phyloP scores from a whole-genome alignment of 1,140 invertebrate genomes.

The Contarinia nasturtii region DNA sequence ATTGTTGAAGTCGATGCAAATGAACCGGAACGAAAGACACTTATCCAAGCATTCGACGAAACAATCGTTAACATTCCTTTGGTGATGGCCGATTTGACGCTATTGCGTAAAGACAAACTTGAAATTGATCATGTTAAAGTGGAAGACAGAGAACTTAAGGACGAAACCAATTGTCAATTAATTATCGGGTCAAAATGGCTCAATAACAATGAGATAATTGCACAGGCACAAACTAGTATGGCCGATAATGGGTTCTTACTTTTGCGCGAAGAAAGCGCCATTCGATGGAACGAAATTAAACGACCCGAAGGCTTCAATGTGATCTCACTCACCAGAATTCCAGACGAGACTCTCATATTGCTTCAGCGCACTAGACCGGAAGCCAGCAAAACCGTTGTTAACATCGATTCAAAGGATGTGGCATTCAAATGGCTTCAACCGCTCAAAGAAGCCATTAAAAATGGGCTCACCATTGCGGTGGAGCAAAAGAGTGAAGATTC shows the following conservation, averaged over 20 bases:
- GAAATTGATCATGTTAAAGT: slow-evolving; percentile 32
- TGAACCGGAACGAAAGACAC: slow-evolving; percentile 14
- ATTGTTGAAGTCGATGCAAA: slow-evolving; percentile 33
- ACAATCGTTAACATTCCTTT: slow-evolving; percentile 39
- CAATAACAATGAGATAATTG: slow-evolving; percentile 12
- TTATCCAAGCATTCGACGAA: slow-evolving; percentile 32
- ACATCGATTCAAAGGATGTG: slow-evolving; percentile 9
- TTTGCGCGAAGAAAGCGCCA: slow-evolving; percentile 19
- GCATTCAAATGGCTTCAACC: slow-evolving; percentile 30
- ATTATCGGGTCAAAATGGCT: slow-evolving; percentile 29
- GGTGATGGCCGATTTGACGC: slow-evolving; percentile 24
- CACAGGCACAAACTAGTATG: slow-evolving; percentile 14
- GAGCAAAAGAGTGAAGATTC: slow-evolving; percentile 37
- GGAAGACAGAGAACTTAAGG: slow-evolving; percentile 36
- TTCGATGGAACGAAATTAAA: slow-evolving; percentile 8
- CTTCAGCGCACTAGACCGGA: slow-evolving; percentile 16
- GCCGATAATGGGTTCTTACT: slow-evolving; percentile 29
- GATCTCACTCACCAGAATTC: slow-evolving; percentile 14
- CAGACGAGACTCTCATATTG: slow-evolving; percentile 13
- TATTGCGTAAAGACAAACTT: slow-evolving; percentile 26
- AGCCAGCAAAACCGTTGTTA: slow-evolving; percentile 11
- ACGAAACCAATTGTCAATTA: slow-evolving; percentile 34
- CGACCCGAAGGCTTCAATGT: slow-evolving; percentile 10
- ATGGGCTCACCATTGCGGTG: slow-evolving; percentile 26
- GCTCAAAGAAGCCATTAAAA: slow-evolving; percentile 32